Evolutionary conservation across 2,797 vertebrate genomes (phyloP), one percentile per base, ranked within the genome.

Genomic region (Lithobates pipiens): DNA sequence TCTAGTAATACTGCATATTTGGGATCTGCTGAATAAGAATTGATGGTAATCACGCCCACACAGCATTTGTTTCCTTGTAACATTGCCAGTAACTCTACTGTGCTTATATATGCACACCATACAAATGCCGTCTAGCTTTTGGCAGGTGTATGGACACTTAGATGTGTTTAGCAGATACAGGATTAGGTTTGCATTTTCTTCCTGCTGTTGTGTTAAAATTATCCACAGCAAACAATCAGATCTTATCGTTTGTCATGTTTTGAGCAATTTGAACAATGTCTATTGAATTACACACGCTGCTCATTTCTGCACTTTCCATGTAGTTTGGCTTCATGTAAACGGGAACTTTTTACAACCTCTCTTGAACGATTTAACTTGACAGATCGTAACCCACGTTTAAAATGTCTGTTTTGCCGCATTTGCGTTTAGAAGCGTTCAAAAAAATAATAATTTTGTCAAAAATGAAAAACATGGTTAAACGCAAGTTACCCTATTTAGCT

Each of bases 1-100:
- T 75, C 74, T 80, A 73, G 29, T 76, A 57, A 15, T 50, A 65
- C 78, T 39, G 42, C 65, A 75, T 21, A 80, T 80, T 69, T 67
- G 57, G 42, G 18, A 65, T 21, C 54, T 65, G 9, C 57, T 50
- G 54, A 65, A 82, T 73, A n/a, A 18, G 15, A 80, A 61, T 25
- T 5, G 10, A 65, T 72, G 29, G 23, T 72, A 72, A 42, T 80
- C 79, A 72, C 79, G 61, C 70, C 70, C 70, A 80, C 9, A 65
- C 23, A 65, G 5, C 15, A 54, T 54, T 54, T 5, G 54, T 21
- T 57, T 23, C 54, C 21, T 21, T 57, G 18, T 61, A 61, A 11
- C 54, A 9, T 1, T 23, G 18, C 13, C 50, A 54, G 50, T 54
- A 54, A 46, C 44, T 10, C 44, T 46, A 54, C 16, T 6, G 16